Conservation (phyloP, 2,113 vertebrate genomes). For the Aythya baeri region DNA sequence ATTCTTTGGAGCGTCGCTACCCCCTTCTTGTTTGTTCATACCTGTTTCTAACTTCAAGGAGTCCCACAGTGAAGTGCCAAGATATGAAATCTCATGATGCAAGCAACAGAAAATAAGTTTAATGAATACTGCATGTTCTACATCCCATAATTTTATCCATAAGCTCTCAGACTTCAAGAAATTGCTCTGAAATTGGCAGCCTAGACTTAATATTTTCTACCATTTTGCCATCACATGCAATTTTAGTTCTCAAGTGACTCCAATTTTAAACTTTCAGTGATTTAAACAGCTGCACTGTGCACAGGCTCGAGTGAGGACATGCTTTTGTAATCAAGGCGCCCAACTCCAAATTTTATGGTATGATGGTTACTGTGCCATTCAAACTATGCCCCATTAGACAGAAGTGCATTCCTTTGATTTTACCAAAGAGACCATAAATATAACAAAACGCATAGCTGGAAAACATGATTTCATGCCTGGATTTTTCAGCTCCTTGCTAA, state of each 20-base stretch:
- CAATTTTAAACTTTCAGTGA: slow-evolving; percentile 40
- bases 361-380: slow-evolving; percentile 45
- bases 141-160: not conserved
- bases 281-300: slow-evolving; percentile 56
- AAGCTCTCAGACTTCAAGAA: slow-evolving; percentile 17
- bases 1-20: not conserved
- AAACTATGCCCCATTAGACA: slow-evolving; percentile 43
- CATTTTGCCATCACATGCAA: slow-evolving; percentile 32
- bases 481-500: slow-evolving; percentile 47
- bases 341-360: slow-evolving; percentile 12
- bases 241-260: slow-evolving; percentile 22
- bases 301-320: not conserved
- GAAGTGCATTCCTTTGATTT: slow-evolving; percentile 63
- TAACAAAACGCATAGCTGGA: slow-evolving; percentile 43
- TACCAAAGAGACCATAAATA: slow-evolving; percentile 58
- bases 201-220: slow-evolving; percentile 31
- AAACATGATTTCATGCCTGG: slow-evolving; percentile 59
- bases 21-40: not conserved
- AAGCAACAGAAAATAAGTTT: slow-evolving; percentile 5
- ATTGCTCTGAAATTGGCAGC: slow-evolving; percentile 41
- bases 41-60: not conserved
- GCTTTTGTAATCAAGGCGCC: slow-evolving; percentile 56
- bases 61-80: not conserved
- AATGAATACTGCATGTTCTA: not conserved
- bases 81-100: not conserved